phyloP scores from a whole-genome alignment of 2,888 invertebrate genomes.

The Tipula unca region DNA sequence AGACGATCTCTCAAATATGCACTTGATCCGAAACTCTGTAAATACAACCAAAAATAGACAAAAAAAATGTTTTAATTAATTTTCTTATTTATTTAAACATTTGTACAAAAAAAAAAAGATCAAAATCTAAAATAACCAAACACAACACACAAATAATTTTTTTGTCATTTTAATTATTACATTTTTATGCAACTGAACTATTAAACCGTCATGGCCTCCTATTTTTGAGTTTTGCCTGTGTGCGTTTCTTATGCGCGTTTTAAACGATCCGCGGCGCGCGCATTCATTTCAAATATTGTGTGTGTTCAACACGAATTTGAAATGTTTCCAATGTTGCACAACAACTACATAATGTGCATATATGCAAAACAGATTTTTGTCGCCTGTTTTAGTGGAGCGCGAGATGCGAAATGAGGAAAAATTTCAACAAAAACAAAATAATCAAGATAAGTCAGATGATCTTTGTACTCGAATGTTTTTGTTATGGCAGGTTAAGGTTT shows the following conservation, averaged over 20 bases:
- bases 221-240: not conserved
- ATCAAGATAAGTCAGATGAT: not conserved
- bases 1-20: slow-evolving; percentile 40
- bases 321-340: not conserved
- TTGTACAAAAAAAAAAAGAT: not conserved
- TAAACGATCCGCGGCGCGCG: not conserved
- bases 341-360: not conserved
- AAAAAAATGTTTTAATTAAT: not conserved
- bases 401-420: not conserved
- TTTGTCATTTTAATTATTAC: slow-evolving; percentile 10
- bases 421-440: not conserved
- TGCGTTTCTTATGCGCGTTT: not conserved
- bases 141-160: not conserved
- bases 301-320: not conserved
- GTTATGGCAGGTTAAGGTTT: slow-evolving; percentile 14
- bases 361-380: not conserved
- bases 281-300: not conserved
- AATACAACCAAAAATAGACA: slow-evolving; percentile 18
- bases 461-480: not conserved
- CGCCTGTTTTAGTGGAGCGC: not conserved
- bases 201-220: slow-evolving; percentile 8
- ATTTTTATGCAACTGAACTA: not conserved
- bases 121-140: not conserved
- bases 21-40: slow-evolving; percentile 39
- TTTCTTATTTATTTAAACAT: not conserved